A percentile compares a stretch with the other conserved stretches of the same genome.
These are phyloP conservation scores for Artibeus jamaicensis DNA, from an alignment of 2,797 vertebrate genomes.

Conservation along the genomic window DNA sequence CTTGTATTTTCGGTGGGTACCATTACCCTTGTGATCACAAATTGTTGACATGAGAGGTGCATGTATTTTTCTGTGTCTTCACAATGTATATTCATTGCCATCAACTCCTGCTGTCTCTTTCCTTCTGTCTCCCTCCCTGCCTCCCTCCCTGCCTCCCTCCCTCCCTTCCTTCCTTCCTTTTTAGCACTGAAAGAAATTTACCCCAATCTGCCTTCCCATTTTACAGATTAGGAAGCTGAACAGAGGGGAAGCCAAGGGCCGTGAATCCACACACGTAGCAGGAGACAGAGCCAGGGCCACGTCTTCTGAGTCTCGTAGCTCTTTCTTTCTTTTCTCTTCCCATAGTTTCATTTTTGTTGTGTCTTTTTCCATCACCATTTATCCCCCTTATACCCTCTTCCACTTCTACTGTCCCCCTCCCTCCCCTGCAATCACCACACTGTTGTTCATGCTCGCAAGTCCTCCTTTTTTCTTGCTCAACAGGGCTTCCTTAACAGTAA, in stretches of 20 bases:
- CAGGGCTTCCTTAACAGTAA: neutral
- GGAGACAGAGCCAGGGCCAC: neutral
- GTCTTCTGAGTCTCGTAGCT: neutral
- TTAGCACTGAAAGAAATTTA: neutral
- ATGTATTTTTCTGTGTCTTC: neutral
- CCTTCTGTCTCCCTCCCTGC: too few relatives aligned
- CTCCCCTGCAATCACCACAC: neutral
- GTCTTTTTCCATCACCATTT: neutral
- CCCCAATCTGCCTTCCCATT: neutral
- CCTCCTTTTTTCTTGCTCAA: neutral
- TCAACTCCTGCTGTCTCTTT: neutral
- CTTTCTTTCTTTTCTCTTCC: neutral
- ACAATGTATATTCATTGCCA: neutral
- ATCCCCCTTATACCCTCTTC: neutral
- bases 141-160: too few relatives aligned
- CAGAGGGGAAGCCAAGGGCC: neutral
- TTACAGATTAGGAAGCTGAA: neutral
- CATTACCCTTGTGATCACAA: neutral
- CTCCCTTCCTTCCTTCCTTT: neutral
- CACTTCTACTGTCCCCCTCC: too few relatives aligned
- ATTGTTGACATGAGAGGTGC: neutral
- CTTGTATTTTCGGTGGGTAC: neutral
- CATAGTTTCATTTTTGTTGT: neutral
- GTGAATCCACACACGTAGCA: neutral
- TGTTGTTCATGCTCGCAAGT: too few relatives aligned